phyloP scores from a whole-genome alignment of 2,113 vertebrate species.

The Pogona vitticeps region DNA sequence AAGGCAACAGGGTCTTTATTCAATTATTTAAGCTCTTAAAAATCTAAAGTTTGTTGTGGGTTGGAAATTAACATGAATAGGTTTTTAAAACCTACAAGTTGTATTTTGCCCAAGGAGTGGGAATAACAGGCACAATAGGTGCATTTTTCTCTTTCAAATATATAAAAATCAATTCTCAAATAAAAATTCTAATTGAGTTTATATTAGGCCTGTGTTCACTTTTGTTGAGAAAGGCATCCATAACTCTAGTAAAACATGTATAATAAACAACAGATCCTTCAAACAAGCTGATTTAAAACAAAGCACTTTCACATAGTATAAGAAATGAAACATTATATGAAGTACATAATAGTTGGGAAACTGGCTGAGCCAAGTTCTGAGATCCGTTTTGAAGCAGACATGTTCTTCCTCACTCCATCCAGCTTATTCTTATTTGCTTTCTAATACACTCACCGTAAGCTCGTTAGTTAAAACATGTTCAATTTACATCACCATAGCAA shows the following conservation, averaged over 20 bases:
- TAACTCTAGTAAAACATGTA: not conserved
- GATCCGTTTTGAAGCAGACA: not conserved
- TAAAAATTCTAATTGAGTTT: slow-evolving; percentile 30
- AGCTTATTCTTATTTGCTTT: not conserved
- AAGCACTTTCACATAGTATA: not conserved
- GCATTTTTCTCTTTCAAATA: not conserved
- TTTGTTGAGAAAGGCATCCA: slow-evolving; percentile 34
- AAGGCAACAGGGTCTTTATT: slow-evolving; percentile 16
- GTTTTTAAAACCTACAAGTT: slow-evolving; percentile 30
- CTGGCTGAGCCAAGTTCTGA: not conserved
- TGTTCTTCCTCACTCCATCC: slow-evolving; percentile 17
- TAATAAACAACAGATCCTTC: slow-evolving; percentile 5
- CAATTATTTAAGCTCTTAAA: slow-evolving; percentile 26
- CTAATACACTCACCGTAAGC: not conserved
- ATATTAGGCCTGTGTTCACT: not conserved
- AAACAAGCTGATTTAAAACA: not conserved
- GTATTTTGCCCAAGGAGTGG: slow-evolving; percentile 13
- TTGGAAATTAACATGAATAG: slow-evolving; percentile 32
- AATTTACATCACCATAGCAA: not conserved
- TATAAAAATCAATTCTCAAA: not conserved
- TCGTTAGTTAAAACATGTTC: not conserved
- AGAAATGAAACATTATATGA: slow-evolving; percentile 2
- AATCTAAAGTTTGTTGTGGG: slow-evolving; percentile 21
- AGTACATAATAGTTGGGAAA: not conserved
- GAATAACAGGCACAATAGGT: not conserved